Evolutionary conservation across 1,140 invertebrate species (phyloP), one percentile per base, ranked within the genome.

Genomic region (Acromyrmex heyeri): DNA sequence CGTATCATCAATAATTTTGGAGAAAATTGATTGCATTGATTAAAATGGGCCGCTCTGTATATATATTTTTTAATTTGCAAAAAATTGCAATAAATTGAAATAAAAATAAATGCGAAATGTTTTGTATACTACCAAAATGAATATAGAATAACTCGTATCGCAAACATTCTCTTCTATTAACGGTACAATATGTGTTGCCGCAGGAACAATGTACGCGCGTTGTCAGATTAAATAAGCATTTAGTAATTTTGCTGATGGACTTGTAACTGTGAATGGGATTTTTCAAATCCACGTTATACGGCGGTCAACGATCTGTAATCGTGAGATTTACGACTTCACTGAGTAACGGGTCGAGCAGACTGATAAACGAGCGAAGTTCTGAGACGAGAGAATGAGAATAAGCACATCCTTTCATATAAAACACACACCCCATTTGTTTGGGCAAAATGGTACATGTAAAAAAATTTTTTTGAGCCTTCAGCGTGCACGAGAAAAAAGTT

Each of bases 351-450:
- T 27, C 81, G 44, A 81, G 65, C 77, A 65, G 62, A 77, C 77
- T 82, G 76, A 89, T 86, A 87, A 89, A 89, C 81, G 86, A 87
- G 67, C 81, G 57, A 89, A 87, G 79, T 89, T 89, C 73, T 65
- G 75, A 81, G 86, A 89, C 79, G 76, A 69, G 30, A 10, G 38
- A 81, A 67, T 75, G 75, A 64, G 65, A 87, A 87, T 85, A 79
- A 87, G 73, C 73, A 27, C 14, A 38, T 50, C 12, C 55, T 59
- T 86, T 79, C 76, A 78, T 86, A 59, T 86, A 59, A 79, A 86
- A 50, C 73, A 62, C 55, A 30, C n/a, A 38, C 6, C 30, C 48
- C 10, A 75, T 83, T 82, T 55, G 34, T 48, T 55, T 59, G 55
- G 14, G 38, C 18, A 24, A 16, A 75, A 3, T 44, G 30, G 14